Percentiles rank a stretch among this genome's conserved stretches.
These are phyloP conservation scores for Celastrina argiolus DNA, from an alignment of 2,888 invertebrate genomes.

Conservation along the genomic window DNA sequence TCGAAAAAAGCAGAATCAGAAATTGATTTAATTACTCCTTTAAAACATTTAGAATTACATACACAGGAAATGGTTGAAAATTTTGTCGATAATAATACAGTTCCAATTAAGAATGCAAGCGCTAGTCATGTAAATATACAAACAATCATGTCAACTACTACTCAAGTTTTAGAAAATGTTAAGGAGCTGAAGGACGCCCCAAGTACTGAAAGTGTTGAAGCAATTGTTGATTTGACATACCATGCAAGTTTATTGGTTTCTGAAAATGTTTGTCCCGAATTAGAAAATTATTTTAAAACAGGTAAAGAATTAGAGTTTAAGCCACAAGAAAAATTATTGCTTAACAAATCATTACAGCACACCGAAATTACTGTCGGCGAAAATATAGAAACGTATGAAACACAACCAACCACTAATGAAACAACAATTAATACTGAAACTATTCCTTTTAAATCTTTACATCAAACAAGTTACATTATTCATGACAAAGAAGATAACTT, in stretches of 20 bases:
- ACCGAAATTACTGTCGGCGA: slow-evolving; percentile 51
- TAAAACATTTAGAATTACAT: slow-evolving; percentile 48
- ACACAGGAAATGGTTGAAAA: slow-evolving; percentile 41
- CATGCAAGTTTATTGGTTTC: slow-evolving; percentile 48
- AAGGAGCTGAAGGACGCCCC: slow-evolving; percentile 37
- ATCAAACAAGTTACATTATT: slow-evolving; percentile 46
- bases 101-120: slow-evolving; percentile 45
- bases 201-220: slow-evolving; percentile 43
- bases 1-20: slow-evolving; percentile 42
- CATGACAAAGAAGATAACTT: slow-evolving; percentile 52
- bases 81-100: slow-evolving; percentile 37
- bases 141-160: slow-evolving; percentile 44
- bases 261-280: slow-evolving; percentile 60
- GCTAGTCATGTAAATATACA: slow-evolving; percentile 44
- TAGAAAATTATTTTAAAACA: slow-evolving; percentile 55
- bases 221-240: slow-evolving; percentile 46
- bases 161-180: slow-evolving; percentile 48
- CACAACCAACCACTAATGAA: slow-evolving; percentile 33
- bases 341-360: slow-evolving; percentile 51
- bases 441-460: slow-evolving; percentile 46
- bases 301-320: slow-evolving; percentile 55
- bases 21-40: slow-evolving; percentile 46
- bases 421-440: slow-evolving; percentile 40
- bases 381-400: slow-evolving; percentile 37
- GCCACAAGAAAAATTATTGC: slow-evolving; percentile 52